These are phyloP conservation scores for Coendou prehensilis DNA, from an alignment of 2,797 vertebrate species.

Conservation along the genomic window DNA sequence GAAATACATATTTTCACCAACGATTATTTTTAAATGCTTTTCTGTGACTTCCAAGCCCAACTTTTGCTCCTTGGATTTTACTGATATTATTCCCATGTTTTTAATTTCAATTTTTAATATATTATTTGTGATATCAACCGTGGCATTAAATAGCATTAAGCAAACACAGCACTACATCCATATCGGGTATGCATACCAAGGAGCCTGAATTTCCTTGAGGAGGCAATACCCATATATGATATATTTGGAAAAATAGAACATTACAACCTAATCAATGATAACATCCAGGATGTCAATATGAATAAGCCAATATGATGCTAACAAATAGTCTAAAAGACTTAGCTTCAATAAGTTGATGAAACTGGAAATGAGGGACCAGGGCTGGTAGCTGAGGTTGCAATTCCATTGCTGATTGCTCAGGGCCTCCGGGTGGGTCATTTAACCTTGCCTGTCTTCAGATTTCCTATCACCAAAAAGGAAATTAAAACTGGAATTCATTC, in stretches of 20 bases:
- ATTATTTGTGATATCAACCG: not conserved
- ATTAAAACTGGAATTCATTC: constrained; percentile 82
- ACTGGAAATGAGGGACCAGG: constrained; percentile 24
- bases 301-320: constrained; percentile 62
- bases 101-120: constrained; percentile 36
- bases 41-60: not conserved
- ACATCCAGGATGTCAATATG: constrained; percentile 23
- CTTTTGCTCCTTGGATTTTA: not conserved
- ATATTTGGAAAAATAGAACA: not conserved
- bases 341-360: constrained; percentile 39
- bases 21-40: not conserved
- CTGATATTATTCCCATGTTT: not conserved
- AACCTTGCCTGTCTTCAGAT: constrained; percentile 80
- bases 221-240: not conserved
- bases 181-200: not conserved
- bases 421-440: constrained; percentile 74
- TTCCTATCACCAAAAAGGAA: constrained; percentile 81
- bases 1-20: not conserved
- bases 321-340: constrained; percentile 42
- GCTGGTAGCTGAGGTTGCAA: constrained; percentile 47
- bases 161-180: not conserved
- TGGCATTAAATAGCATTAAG: not conserved
- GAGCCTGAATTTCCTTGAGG: not conserved
- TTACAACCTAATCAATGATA: not conserved
- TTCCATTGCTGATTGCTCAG: constrained; percentile 70